Conservation (phyloP, 2,797 vertebrate species). For the Chaetodon trifasciatus region DNA sequence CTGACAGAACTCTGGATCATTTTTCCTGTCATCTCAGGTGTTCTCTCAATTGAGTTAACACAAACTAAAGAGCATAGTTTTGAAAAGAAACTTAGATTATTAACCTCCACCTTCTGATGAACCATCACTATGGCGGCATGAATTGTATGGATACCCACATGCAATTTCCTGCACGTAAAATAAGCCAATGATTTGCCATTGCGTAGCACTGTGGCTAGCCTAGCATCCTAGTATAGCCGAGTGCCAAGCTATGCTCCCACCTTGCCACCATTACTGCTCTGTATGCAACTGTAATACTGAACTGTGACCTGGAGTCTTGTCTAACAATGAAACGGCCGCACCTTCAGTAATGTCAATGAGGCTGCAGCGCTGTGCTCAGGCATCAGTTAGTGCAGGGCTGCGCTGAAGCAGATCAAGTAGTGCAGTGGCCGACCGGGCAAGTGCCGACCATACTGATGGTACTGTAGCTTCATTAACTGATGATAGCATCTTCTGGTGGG, state of each 20-base stretch:
- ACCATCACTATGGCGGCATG: conserved; percentile 44
- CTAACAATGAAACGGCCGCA: conserved; percentile 25
- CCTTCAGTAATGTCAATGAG: conserved; percentile 41
- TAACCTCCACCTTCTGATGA: conserved; percentile 39
- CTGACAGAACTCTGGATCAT: conserved; percentile 84
- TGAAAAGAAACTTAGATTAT: neutral
- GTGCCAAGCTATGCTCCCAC: conserved; percentile 38
- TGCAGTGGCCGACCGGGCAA: conserved; percentile 36
- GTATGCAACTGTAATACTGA: conserved; percentile 50
- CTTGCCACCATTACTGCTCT: conserved; percentile 30
- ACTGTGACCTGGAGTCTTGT: conserved; percentile 45
- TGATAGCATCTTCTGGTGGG: conserved; percentile 81
- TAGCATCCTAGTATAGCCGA: conserved; percentile 29
- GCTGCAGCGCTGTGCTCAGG: conserved; percentile 37
- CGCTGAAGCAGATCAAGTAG: conserved; percentile 18
- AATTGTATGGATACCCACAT: conserved; percentile 54
- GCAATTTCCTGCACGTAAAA: conserved; percentile 35
- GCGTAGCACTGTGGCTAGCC: conserved; percentile 41
- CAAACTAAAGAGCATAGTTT: conserved; percentile 43
- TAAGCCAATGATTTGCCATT: conserved; percentile 33
- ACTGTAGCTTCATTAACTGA: conserved; percentile 72
- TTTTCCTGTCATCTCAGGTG: conserved; percentile 67
- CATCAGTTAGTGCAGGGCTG: conserved; percentile 36
- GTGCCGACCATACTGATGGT: conserved; percentile 65
- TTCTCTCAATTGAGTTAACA: conserved; percentile 58